Conservation (phyloP, 2,797 vertebrate species). For the Denticeps clupeoides region DNA sequence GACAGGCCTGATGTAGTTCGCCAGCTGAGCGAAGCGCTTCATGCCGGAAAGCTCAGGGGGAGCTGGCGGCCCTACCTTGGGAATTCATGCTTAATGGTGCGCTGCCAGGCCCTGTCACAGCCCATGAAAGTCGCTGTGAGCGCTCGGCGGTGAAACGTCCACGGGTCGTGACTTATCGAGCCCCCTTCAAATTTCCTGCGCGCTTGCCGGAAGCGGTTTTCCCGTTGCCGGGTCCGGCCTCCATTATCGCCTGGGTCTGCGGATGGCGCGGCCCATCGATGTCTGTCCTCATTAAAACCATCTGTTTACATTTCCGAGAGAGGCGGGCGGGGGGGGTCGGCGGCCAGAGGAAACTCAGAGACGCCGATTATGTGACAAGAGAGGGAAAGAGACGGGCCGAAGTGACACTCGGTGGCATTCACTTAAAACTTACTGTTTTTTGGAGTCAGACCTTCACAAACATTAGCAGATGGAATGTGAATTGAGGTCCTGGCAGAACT, state of each 20-base stretch:
- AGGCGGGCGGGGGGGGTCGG: not conserved
- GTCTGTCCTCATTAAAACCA: conserved; percentile 26
- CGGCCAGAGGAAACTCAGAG: not conserved
- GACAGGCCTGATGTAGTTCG: conserved; percentile 31
- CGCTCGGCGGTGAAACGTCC: conserved; percentile 45
- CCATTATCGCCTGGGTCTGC: conserved; percentile 39
- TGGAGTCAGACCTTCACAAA: no score
- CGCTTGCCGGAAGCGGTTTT: no score
- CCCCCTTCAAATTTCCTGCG: conserved; percentile 48
- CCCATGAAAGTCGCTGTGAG: conserved; percentile 45
- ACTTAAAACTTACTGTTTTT: no score
- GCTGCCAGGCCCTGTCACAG: conserved; percentile 47
- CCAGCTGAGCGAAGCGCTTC: conserved; percentile 28
- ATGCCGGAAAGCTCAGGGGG: conserved; percentile 25
- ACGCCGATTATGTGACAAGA: not conserved
- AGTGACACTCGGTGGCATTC: no score
- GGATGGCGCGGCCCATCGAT: conserved; percentile 36
- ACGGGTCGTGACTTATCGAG: conserved; percentile 60
- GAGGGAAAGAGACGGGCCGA: no score
- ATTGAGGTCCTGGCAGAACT: no score
- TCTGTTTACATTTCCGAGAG: not conserved
- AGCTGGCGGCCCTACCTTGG: conserved; percentile 28
- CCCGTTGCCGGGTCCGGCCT: conserved; percentile 37
- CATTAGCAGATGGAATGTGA: no score
- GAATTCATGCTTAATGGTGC: conserved; percentile 51